Evolutionary conservation across 2,113 vertebrate genomes (phyloP).

Genomic region (Brachyhypopomus gauderio): DNA sequence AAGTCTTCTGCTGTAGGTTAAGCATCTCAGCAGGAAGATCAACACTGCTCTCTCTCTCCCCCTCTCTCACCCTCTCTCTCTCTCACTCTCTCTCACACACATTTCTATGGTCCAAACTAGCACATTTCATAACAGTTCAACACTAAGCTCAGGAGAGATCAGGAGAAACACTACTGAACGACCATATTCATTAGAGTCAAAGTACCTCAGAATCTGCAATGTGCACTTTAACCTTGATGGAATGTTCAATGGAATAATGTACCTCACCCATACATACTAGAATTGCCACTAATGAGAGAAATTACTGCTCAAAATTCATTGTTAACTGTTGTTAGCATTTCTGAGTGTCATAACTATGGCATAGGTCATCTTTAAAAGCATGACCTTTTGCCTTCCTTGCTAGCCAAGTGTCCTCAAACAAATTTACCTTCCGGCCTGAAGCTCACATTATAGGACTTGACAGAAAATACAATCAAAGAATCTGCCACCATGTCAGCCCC

Average conservation of each 20-base stretch:
- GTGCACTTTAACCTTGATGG: slow-evolving; percentile 13
- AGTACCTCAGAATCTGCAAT: background rate
- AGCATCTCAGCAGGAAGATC: slow-evolving; percentile 33
- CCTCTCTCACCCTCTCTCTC: slow-evolving; percentile 5
- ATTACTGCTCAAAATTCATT: too few species aligned
- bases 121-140: background rate
- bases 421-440: background rate
- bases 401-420: background rate
- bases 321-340: too few species aligned
- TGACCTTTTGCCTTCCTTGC: background rate
- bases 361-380: background rate
- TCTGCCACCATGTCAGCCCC: background rate
- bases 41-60: slow-evolving; percentile 14
- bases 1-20: slow-evolving; percentile 31
- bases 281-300: too few species aligned
- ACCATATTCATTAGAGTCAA: slow-evolving; percentile 1
- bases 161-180: background rate
- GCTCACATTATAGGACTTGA: background rate
- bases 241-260: background rate
- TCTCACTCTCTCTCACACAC: background rate
- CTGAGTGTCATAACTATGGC: too few species aligned
- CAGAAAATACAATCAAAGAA: background rate
- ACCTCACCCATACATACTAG: too few species aligned
- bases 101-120: background rate
- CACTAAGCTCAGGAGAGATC: background rate